A percentile compares a stretch with the other conserved stretches of the same genome.
These are phyloP conservation scores for Lypha dubia DNA, from an alignment of 2,888 invertebrate species.

Conservation along the genomic window DNA sequence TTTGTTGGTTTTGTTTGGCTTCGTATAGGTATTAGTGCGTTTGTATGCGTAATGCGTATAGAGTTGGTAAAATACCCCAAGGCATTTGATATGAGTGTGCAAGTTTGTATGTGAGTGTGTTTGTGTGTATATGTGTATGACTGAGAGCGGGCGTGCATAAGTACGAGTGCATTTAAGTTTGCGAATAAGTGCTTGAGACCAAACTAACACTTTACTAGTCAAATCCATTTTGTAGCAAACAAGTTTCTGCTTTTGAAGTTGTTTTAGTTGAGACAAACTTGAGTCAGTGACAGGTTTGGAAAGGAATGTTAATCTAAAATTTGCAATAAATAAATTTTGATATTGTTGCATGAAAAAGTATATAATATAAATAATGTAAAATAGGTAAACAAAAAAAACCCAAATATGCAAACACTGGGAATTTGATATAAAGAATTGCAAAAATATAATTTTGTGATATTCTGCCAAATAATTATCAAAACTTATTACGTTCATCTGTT, in stretches of 20 bases:
- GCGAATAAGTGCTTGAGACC: slow-evolving; percentile 54
- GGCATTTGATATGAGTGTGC: slow-evolving; percentile 27
- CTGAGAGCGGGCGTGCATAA: slow-evolving; percentile 48
- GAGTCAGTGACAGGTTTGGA: neutral
- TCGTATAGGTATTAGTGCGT: neutral
- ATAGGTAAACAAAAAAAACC: too few species aligned
- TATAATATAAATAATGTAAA: too few species aligned
- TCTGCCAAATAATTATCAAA: too few species aligned
- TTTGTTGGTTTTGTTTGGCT: slow-evolving; percentile 10
- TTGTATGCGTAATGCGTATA: slow-evolving; percentile 50
- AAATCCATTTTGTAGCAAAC: slow-evolving; percentile 49
- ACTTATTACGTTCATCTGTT: too few species aligned
- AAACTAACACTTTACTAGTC: slow-evolving; percentile 53
- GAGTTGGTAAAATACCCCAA: slow-evolving; percentile 38
- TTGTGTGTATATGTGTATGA: neutral
- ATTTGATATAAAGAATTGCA: too few species aligned
- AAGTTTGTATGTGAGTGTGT: neutral
- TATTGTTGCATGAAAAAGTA: too few species aligned
- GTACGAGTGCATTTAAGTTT: slow-evolving; percentile 16
- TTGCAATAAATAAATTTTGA: too few species aligned
- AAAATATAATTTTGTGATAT: too few species aligned
- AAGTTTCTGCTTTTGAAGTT: slow-evolving; percentile 33
- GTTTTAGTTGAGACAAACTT: neutral
- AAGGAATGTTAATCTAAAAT: neutral
- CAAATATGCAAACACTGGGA: too few species aligned